phyloP scores from a whole-genome alignment of 2,888 invertebrate species.

The Troides aeacus region DNA sequence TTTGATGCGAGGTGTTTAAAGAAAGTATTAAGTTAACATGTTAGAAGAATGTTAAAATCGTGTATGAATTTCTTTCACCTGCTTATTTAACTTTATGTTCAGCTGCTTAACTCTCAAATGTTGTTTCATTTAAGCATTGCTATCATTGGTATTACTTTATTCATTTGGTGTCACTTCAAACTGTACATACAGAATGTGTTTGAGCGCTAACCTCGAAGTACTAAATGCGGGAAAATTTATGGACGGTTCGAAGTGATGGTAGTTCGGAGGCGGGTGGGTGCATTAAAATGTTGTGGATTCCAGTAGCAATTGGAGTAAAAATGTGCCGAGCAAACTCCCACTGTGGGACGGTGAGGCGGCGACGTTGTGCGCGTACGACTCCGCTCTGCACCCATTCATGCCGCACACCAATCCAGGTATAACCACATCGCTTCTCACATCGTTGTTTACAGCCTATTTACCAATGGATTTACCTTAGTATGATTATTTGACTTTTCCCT shows the following conservation, averaged over 20 bases:
- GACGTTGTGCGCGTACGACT: conserved; percentile 62
- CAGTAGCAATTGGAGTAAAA: conserved; percentile 76
- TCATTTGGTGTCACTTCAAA: conserved; percentile 25
- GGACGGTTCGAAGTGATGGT: conserved; percentile 23
- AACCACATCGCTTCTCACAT: conserved; percentile 21
- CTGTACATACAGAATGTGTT: conserved; percentile 13
- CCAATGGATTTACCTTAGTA: too few relatives aligned
- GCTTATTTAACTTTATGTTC: background rate
- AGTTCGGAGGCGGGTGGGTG: conserved; percentile 30
- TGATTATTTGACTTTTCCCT: background rate
- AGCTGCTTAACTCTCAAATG: background rate
- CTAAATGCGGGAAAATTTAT: background rate
- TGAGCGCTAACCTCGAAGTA: background rate
- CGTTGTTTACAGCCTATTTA: background rate
- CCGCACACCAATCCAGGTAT: conserved; percentile 64
- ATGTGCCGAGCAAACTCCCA: conserved; percentile 63
- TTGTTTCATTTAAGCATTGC: conserved; percentile 1
- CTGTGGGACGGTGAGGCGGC: conserved; percentile 74
- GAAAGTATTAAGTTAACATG: background rate
- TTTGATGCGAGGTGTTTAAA: background rate
- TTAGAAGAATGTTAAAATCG: background rate
- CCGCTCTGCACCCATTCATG: conserved; percentile 52
- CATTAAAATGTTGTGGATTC: conserved; percentile 54
- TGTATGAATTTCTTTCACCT: background rate
- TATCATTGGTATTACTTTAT: background rate